Evolutionary conservation across 2,888 invertebrate species (phyloP).

Genomic region (Aleiodes alternator): DNA sequence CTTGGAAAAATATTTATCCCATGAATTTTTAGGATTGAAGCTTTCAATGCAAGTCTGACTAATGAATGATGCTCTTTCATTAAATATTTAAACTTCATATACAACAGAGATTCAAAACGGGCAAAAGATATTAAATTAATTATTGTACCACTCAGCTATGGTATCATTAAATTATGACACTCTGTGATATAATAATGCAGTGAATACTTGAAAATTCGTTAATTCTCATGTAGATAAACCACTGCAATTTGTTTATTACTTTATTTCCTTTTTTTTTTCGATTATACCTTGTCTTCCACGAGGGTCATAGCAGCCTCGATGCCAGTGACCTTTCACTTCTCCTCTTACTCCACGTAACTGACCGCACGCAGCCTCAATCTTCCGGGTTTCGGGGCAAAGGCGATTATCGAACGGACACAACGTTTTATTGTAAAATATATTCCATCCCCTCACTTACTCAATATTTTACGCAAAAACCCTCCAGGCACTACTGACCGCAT

Average conservation of each 20-base stretch:
- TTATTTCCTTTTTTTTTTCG: too few relatives aligned
- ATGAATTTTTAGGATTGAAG: too few relatives aligned
- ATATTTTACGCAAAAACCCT: slow-evolving; percentile 18
- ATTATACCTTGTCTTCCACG: too few relatives aligned
- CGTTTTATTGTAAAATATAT: slow-evolving; percentile 25
- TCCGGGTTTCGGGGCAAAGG: slow-evolving; percentile 10
- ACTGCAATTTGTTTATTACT: background rate
- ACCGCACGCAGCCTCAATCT: slow-evolving; percentile 36
- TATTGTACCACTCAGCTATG: background rate
- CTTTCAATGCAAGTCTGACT: too few relatives aligned
- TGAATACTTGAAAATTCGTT: background rate
- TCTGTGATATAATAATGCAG: slow-evolving; percentile 8
- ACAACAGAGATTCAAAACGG: background rate
- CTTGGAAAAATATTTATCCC: too few relatives aligned
- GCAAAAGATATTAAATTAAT: background rate
- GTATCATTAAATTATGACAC: slow-evolving; percentile 11
- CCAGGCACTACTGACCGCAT: slow-evolving; percentile 1
- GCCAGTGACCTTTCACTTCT: slow-evolving; percentile 27
- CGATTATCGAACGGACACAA: slow-evolving; percentile 8
- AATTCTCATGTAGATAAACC: background rate
- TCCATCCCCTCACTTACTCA: background rate
- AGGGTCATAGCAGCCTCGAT: slow-evolving; percentile 18
- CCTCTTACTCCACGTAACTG: slow-evolving; percentile 13
- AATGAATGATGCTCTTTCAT: background rate
- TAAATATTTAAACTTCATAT: background rate